Base-by-base conservation (phyloP, 2,888 invertebrate genomes). In the Orchesella flavescens region DNA sequence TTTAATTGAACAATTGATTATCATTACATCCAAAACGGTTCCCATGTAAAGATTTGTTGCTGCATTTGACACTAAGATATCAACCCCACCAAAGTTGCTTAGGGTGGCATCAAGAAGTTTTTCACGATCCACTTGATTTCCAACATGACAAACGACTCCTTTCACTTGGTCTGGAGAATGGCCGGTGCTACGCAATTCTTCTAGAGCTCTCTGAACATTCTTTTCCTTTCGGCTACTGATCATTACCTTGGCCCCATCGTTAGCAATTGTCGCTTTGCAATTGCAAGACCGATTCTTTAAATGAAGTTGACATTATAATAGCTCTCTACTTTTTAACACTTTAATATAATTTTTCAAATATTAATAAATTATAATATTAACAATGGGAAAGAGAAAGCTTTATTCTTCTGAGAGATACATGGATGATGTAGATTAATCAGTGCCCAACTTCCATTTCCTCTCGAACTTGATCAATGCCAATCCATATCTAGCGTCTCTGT, bases 51-150 rank as follows among this genome's bases (percentile, higher is more conserved):
- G 98, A 91, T 97, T 98, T 0, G 94, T 94, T 19, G 87, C 87
- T 75, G 98, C 98, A 92, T 99, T 99, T 10, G 97, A 97, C 17
- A 99, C 94, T 15, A 99, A 91, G 89, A 98, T 97, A 90, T 99
- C 98, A 57, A 98, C 91, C 19, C 95, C 95, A 7, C 97, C 97
- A 90, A 94, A 95, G 90, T 94, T 93, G 59, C 92, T 91, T 44
- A 93, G 91, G 0, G 96, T 94, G 89, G 92, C 91, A 85, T 94
- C 92, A 89, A 96, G 93, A 3, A 98, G 92, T 88, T 93, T 93
- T 89, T 93, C 92, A 80, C 98, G 92, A 88, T 98, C 96, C 83
- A 94, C 94, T 17, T 93, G 90, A 89, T 95, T 94, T 1, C 93
- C 93, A n/a, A 98, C 98, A 91, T 99, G 98, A 89, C 98, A 98